Evolutionary conservation across 92 coral and sea anemone species (phyloP).

Genomic region (Heteractis magnifica): DNA sequence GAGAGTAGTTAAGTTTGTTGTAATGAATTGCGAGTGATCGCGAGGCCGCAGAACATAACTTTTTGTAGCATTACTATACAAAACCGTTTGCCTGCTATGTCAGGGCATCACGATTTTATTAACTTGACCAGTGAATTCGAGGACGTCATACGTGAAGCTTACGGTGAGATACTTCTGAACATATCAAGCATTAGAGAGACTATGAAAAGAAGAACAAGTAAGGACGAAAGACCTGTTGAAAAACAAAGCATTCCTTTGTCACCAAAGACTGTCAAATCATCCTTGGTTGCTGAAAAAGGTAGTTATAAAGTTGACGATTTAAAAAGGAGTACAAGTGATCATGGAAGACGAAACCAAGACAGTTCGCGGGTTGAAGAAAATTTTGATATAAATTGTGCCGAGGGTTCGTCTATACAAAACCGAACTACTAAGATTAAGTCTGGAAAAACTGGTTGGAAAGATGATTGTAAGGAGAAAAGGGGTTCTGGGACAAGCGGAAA

Average conservation of each 20-base stretch:
- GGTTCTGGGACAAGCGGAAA: background rate
- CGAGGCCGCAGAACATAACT: no score
- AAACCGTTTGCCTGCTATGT: no score
- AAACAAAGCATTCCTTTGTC: conserved; percentile 6
- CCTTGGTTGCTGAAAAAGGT: background rate
- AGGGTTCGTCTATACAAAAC: background rate
- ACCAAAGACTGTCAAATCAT: background rate
- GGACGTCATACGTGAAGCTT: conserved; percentile 20
- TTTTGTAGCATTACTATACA: no score
- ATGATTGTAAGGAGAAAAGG: no score
- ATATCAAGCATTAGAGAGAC: conserved; percentile 22
- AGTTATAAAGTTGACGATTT: background rate
- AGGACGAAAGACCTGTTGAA: background rate
- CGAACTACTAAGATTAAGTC: background rate
- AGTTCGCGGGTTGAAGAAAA: background rate
- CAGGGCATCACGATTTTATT: background rate
- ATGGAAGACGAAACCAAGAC: background rate
- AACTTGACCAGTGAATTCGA: background rate
- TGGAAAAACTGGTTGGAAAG: background rate
- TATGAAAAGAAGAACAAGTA: background rate
- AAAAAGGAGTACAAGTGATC: background rate
- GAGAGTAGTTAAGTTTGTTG: background rate
- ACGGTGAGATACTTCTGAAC: conserved; percentile 14
- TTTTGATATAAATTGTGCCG: background rate
- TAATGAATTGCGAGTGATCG: background rate